Base-by-base conservation (phyloP, 2,888 invertebrate species). In the Apoderus coryli region DNA sequence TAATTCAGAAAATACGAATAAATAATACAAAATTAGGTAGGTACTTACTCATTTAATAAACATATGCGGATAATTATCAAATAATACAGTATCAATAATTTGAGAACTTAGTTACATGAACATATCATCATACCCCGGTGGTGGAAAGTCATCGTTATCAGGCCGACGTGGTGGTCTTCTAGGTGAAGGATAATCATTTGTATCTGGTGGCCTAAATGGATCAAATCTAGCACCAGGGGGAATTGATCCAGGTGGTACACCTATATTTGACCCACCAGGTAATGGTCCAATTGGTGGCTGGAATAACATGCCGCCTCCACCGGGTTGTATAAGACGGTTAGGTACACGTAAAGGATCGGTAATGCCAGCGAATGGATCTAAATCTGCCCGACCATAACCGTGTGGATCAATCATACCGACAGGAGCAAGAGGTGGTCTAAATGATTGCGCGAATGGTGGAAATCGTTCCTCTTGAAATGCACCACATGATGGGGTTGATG, bases 141-240 rank as follows among this genome's bases (percentile, higher is more conserved):
- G 77, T 9, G 71, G 72, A 27, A 81, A 60, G 44, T 82, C 77
- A 54, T 82, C 81, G 9, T 73, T 71, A 48, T 77, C 78, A 1
- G 76, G 77, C 1, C 63, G 62, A 27, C 50, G 49, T 5, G 48
- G 48, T 3, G 46, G 47, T 27, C 52, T 44, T 24, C 50, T 38
- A 3, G 39, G 64, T 7, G 34, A 59, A 54, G 34, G 56, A 55
- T 59, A 60, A 37, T 61, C 47, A n/a, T n/a, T n/a, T 4, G 60
- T 62, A 9, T 58, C 64, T 3, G 59, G 62, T 1, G 85, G 84
- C 1, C 78, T 75, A 52, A 84, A 78, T 0, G 86, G 89, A 60
- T 89, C 86, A 54, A 82, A 89, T 32, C 86, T 67, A 3, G 85
- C 81, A 9, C 82, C 80, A 1, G 82, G 82, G 2, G 81, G 82